Evolutionary conservation across 2,797 vertebrate genomes (phyloP), one percentile per base, ranked within the genome.

Genomic region (Odontamblyopus lacepedii): DNA sequence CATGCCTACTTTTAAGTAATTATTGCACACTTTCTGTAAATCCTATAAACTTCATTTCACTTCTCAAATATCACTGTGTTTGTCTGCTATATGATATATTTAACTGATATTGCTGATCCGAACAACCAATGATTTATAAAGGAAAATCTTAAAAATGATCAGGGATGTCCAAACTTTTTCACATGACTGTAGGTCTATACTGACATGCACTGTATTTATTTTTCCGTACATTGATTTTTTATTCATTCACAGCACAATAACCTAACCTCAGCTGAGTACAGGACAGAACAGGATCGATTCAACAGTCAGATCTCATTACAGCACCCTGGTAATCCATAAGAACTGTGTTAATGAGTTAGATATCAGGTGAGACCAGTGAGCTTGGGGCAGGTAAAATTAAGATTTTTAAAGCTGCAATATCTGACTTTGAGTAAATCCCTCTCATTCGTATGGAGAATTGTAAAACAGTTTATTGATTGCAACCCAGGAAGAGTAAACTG

Each of bases 261-360:
- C 23, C 67, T 53, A 59, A 59, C 44, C 3, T 69, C 66, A 48
- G 62, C 55, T 29, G 76, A 72, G 69, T 74, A 50, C 1, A 63
- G 75, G 71, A 57, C 56, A 82, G 32, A 79, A 56, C 27, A 30
- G 48, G 80, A 87, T 88, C 71, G 83, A 89, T 89, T 78, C 72
- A 57, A 60, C 72, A 19, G 67, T 61, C 30, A 23, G 79, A 63
- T 88, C 83, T 70, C 70, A 59, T 87, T 85, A 75, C 78, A 73
- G 81, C 53, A 57, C 70, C 63, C 77, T 76, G 65, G 74, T 82
- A 75, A 75, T 73, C 61, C 35, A 64, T 12, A 70, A 69, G 71
- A 73, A 56, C 15, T 61, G 29, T 75, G 71, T 81, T 77, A 81
- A 55, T n/a, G 19, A 11, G 50, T 51, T 6, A 32, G 5, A 32